Percentiles rank a stretch among this genome's conserved stretches.
These are phyloP conservation scores for Acropora tenuis DNA, from an alignment of 64 coral and sea anemone genomes.

Conservation along the genomic window DNA sequence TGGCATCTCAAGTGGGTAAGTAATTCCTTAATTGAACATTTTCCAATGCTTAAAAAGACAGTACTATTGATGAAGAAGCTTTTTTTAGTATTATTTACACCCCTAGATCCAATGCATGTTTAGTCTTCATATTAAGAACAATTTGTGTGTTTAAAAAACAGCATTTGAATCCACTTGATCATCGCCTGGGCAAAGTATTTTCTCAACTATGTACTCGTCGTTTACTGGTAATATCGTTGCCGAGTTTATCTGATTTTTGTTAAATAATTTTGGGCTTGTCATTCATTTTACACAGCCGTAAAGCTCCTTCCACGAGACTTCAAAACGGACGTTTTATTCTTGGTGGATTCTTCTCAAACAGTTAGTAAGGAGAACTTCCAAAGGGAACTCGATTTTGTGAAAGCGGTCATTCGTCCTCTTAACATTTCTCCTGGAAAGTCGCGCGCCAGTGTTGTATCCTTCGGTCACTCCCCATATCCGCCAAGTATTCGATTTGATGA, in stretches of 20 bases:
- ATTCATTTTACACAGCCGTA: background rate
- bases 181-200: no score
- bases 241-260: background rate
- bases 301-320: slow-evolving; percentile 14
- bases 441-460: slow-evolving; percentile 45
- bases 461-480: slow-evolving; percentile 16
- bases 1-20: slow-evolving; percentile 24
- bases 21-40: no score
- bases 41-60: no score
- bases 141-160: no score
- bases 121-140: no score
- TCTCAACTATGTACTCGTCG: no score
- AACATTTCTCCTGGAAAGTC: slow-evolving; percentile 44
- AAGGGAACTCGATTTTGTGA: slow-evolving; percentile 53
- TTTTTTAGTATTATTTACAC: no score
- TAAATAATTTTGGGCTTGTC: background rate
- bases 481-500: slow-evolving; percentile 54
- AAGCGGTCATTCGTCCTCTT: slow-evolving; percentile 38
- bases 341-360: slow-evolving; percentile 65
- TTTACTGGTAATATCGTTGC: no score
- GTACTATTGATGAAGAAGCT: no score
- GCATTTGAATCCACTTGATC: no score
- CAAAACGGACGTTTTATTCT: slow-evolving; percentile 42
- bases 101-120: no score
- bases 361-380: slow-evolving; percentile 48